These are phyloP conservation scores for Prostheceraeus crozeri DNA, from an alignment of 2,888 invertebrate genomes.

Conservation along the genomic window DNA sequence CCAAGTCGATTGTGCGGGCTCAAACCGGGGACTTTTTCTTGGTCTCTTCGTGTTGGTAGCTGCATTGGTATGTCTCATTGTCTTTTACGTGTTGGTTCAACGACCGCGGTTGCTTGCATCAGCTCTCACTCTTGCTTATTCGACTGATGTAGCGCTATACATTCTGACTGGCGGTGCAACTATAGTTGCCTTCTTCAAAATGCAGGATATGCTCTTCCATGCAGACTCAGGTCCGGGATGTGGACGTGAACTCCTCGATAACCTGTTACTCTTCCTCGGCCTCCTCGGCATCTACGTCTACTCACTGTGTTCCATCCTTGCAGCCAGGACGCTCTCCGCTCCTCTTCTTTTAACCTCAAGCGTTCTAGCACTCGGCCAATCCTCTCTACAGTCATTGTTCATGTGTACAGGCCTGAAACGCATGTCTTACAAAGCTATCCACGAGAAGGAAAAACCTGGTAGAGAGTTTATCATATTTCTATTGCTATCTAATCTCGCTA, in stretches of 20 bases:
- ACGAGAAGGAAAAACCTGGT: constrained; percentile 85
- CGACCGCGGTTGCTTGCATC: constrained; percentile 69
- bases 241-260: too few species aligned
- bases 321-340: constrained; percentile 72
- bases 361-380: constrained; percentile 76
- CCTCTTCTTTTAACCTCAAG: constrained; percentile 81
- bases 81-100: constrained; percentile 81
- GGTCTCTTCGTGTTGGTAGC: constrained; percentile 64
- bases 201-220: constrained; percentile 37
- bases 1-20: constrained; percentile 72
- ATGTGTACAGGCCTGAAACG: constrained; percentile 84
- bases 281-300: constrained; percentile 84
- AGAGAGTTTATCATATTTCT: constrained; percentile 89
- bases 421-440: constrained; percentile 78
- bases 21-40: constrained; percentile 74
- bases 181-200: constrained; percentile 68
- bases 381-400: constrained; percentile 82
- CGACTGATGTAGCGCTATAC: constrained; percentile 77
- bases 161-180: constrained; percentile 78
- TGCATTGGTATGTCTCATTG: constrained; percentile 66
- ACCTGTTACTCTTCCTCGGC: constrained; percentile 71
- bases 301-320: constrained; percentile 82
- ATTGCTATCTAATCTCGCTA: constrained; percentile 85
- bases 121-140: constrained; percentile 79
- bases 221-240: not conserved